These are phyloP conservation scores for Rattus rattus DNA, from an alignment of 2,113 vertebrate genomes.

Conservation along the genomic window DNA sequence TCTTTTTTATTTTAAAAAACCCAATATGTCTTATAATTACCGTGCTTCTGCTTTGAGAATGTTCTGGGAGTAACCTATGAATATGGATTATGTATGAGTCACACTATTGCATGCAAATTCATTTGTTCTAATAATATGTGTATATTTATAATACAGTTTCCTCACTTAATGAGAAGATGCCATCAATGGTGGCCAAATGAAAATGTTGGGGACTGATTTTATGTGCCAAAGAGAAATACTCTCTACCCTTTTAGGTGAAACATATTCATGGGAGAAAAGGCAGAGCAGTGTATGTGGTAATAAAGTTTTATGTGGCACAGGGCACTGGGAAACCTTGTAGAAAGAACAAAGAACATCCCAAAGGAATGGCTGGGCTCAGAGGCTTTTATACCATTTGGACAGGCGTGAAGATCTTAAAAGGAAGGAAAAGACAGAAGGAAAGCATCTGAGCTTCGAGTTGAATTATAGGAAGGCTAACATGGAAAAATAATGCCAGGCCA, in stretches of 20 bases:
- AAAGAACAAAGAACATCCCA: not conserved
- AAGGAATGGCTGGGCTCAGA: not conserved
- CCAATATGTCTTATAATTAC: not conserved
- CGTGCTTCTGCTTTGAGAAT: conserved; percentile 27
- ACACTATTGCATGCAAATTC: not conserved
- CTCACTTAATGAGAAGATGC: not conserved
- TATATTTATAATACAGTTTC: conserved; percentile 2
- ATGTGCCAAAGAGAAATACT: not conserved
- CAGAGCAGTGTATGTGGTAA: not conserved
- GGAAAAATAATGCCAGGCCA: not conserved
- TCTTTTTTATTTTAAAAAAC: not conserved
- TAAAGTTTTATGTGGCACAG: not conserved
- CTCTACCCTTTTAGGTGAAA: not conserved
- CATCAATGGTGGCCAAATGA: not conserved
- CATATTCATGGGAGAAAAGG: not conserved
- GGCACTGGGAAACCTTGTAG: not conserved
- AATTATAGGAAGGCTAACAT: not conserved
- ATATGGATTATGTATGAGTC: not conserved
- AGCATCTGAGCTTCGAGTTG: not conserved
- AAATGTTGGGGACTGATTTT: not conserved
- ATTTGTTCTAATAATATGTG: conserved; percentile 24
- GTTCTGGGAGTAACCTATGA: conserved; percentile 20
- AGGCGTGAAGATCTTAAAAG: not conserved
- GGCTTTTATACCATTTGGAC: not conserved
- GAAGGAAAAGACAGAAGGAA: not conserved